phyloP scores from a whole-genome alignment of 2,797 vertebrate species.

The Pseudochromis fuscus region DNA sequence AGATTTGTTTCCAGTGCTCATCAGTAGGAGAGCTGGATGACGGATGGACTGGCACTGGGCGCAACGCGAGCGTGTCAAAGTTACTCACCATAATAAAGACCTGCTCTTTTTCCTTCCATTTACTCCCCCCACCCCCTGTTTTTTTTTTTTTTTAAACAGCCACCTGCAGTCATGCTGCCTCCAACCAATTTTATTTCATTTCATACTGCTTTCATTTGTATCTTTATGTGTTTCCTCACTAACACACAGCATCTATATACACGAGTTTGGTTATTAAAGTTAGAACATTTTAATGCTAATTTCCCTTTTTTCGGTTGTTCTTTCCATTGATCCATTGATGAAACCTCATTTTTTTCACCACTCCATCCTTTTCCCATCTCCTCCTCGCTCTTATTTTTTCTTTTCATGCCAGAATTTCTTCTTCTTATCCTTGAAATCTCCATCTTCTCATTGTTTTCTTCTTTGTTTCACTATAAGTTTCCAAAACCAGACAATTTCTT shows the following conservation, averaged over 20 bases:
- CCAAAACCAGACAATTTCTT: neutral
- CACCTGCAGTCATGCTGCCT: conserved; percentile 54
- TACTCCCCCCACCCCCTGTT: neutral
- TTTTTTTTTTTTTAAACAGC: conserved; percentile 21
- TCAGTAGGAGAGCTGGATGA: conserved; percentile 80
- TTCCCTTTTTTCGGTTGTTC: neutral
- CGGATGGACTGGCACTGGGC: conserved; percentile 83
- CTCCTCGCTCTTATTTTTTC: neutral
- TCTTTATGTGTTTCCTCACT: neutral
- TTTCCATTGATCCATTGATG: neutral
- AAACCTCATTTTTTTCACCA: neutral
- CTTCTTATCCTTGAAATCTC: neutral
- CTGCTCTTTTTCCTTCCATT: conserved; percentile 58
- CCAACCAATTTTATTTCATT: conserved; percentile 62
- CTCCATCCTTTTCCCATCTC: neutral
- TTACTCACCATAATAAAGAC: conserved; percentile 79
- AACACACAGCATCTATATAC: neutral
- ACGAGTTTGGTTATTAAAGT: neutral
- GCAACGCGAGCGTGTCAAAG: conserved; percentile 74
- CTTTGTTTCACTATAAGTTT: neutral
- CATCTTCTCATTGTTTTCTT: neutral
- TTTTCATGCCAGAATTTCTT: neutral
- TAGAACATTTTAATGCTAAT: neutral
- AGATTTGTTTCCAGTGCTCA: conserved; percentile 80
- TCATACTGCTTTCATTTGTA: conserved; percentile 46